Evolutionary conservation across 2,113 vertebrate species (phyloP).

Genomic region (Ailuropoda melanoleuca): DNA sequence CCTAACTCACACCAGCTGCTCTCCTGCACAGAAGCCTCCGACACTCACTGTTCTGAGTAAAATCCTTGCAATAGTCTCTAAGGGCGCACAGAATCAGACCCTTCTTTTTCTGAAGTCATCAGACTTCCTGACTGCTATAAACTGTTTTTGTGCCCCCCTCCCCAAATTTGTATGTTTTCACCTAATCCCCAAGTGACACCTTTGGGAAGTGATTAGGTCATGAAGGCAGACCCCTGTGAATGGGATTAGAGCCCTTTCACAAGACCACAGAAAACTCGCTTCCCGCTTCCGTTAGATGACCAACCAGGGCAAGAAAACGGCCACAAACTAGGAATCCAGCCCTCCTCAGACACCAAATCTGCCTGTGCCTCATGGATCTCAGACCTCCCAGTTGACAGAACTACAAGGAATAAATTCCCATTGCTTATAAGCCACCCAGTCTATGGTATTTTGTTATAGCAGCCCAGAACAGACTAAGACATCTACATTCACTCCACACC

Average conservation of each 20-base stretch:
- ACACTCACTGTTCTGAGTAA: neutral
- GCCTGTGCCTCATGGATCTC: too few relatives aligned
- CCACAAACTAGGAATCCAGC: neutral
- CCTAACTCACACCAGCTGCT: neutral
- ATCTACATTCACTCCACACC: neutral
- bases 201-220: neutral
- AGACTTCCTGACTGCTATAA: neutral
- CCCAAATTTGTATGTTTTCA: neutral
- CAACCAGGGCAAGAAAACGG: neutral
- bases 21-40: neutral
- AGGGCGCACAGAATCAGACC: neutral
- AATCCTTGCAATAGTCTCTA: rapidly evolving
- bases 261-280: neutral
- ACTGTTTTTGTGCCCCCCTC: rapidly evolving
- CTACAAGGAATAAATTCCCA: neutral
- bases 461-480: neutral
- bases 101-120: neutral
- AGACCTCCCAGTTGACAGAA: neutral
- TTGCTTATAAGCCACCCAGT: neutral
- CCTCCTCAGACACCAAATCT: neutral
- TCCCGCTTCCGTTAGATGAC: neutral
- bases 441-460: too few relatives aligned
- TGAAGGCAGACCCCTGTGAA: neutral
- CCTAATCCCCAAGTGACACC: too few relatives aligned
- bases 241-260: neutral